phyloP scores from a whole-genome alignment of 2,888 invertebrate species.

The Vanessa cardui region DNA sequence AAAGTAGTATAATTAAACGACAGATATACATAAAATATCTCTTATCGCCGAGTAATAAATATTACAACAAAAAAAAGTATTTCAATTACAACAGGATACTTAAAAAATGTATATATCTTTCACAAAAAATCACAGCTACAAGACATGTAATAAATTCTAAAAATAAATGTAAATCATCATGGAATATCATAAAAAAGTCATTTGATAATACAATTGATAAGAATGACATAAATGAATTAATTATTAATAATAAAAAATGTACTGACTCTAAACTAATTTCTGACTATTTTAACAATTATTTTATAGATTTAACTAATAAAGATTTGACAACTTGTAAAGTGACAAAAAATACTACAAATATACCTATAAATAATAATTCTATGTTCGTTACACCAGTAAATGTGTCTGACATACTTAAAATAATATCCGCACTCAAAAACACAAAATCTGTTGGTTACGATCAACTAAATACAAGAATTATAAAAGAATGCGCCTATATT shows the following conservation, averaged over 20 bases:
- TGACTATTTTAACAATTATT: slow-evolving; percentile 7
- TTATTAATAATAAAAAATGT: slow-evolving; percentile 3
- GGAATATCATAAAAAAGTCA: slow-evolving; percentile 14
- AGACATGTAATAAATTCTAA: neutral
- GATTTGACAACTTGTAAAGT: neutral
- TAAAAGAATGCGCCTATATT: neutral
- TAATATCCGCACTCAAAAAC: neutral
- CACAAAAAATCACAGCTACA: neutral
- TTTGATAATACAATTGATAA: neutral
- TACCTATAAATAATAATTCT: neutral
- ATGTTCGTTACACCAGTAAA: neutral
- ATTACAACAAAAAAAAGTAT: slow-evolving; percentile 4
- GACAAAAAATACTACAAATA: neutral
- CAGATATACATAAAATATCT: neutral
- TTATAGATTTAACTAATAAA: slow-evolving; percentile 1
- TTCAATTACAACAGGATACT: neutral
- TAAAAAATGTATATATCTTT: slow-evolving; percentile 1
- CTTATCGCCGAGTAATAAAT: neutral
- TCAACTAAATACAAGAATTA: slow-evolving; percentile 8
- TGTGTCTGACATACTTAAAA: slow-evolving; percentile 10
- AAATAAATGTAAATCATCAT: slow-evolving; percentile 6
- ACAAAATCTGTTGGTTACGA: slow-evolving; percentile 3
- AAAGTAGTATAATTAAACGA: neutral
- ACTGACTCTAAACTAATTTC: neutral
- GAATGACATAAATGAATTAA: neutral